A percentile compares a stretch with the other conserved stretches of the same genome.
Evolutionary conservation across 1,140 invertebrate genomes (phyloP).

Genomic region (Ceratina australensis): DNA sequence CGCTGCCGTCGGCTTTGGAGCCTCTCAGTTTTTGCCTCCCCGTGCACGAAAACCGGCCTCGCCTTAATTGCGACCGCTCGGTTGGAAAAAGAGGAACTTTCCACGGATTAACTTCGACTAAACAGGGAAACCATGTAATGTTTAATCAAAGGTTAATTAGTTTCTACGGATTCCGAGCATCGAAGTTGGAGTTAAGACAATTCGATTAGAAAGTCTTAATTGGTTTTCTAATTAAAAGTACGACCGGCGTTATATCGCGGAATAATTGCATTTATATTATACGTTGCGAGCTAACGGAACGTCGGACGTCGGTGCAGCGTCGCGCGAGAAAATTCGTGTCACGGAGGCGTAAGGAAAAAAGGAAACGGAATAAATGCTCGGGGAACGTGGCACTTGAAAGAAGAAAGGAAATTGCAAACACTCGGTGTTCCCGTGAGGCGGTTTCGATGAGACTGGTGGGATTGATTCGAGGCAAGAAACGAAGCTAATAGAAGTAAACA

Average conservation of each 20-base stretch:
- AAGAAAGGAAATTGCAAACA: too few species aligned
- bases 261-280: neutral
- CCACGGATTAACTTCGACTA: neutral
- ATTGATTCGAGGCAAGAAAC: too few species aligned
- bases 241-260: neutral
- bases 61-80: constrained; percentile 9
- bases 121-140: neutral
- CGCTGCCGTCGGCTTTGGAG: too few species aligned
- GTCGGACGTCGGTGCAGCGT: neutral
- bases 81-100: neutral
- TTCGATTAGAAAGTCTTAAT: neutral
- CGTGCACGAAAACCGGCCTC: neutral
- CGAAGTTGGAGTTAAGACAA: neutral
- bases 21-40: neutral
- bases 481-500: too few species aligned
- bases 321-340: neutral
- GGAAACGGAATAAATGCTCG: too few species aligned
- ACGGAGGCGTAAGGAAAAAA: too few species aligned
- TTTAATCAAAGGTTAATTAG: constrained; percentile 31
- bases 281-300: too few species aligned
- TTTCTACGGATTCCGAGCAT: neutral
- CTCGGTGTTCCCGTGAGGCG: too few species aligned
- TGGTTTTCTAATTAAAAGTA: too few species aligned
- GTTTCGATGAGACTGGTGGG: too few species aligned
- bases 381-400: too few species aligned